Base-by-base conservation (phyloP, 1,140 invertebrate genomes). In the Brachionus koreanus region DNA sequence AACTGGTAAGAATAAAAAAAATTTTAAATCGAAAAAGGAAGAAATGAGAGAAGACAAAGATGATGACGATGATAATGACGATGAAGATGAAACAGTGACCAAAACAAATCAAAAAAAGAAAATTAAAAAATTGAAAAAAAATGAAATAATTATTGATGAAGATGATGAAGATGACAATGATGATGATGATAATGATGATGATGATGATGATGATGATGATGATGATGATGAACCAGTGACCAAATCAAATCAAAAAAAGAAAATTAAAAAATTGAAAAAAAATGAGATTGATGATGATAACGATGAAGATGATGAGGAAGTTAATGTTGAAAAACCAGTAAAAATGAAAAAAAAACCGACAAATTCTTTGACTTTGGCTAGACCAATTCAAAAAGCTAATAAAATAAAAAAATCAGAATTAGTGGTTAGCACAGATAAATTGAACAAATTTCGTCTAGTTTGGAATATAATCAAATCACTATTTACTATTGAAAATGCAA, bases 91-190 rank as follows among this genome's bases (percentile, higher is more conserved):
- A n/a, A 29, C 63, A n/a, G 63, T 67, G 84, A 35, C 25, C 7
- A 67, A 43, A 85, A 75, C 42, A n/a, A 83, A 85, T 74, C 52
- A 83, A 69, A 85, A 87, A 67, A 84, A 86, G 12, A 85, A 86
- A 67, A 39, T 86, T 83, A 82, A 83, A 9, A 86, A 87, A 82
- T 82, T 85, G 61, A 86, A 87, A 67, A 85, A 86, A 52, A 87
- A 87, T 84, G 86, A 85, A 75, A 86, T 5, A 10, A 67, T 37
- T 13, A 9, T 12, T 10, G 7, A 46, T 46, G 43, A 46, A 0
- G 43, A 49, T 4, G 43, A 49, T 13, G 63, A 67, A 37, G 63
- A 65, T 2, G 61, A 65, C 1, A 25, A 65, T 33, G 61, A 35
- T 65, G 61, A 23, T 83, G 83, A 13, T 82, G 42, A 72, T 33